Evolutionary conservation across 64 coral and sea anemone genomes (phyloP), one percentile per base, ranked within the genome.

Genomic region (Montipora efflorescens): DNA sequence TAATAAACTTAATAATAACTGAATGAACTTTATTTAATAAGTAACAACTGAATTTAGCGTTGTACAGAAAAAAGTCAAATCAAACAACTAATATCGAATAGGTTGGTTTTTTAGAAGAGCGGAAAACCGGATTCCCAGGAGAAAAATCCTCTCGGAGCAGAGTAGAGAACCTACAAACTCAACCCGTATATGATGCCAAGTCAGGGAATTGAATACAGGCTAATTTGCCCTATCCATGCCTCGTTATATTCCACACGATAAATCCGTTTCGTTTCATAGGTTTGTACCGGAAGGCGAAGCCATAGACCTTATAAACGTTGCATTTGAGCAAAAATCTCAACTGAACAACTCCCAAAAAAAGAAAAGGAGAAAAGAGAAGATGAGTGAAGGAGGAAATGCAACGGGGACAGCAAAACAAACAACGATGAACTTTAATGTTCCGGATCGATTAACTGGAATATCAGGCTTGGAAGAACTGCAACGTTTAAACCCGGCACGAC

Each of bases 241-340:
- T 36, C 1, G 36, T 36, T 36, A 36, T n/a, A 18, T n/a, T 68
- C 4, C 8, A 68, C 7, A 9, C n/a, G 22, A 16, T 61, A 57
- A 57, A n/a, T 20, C 14, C 19, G 10, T 10, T 77, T 70, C 72
- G 49, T 67, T 64, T 44, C 81, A 16, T 67, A 99, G 98, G 44
- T 99, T 74, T 92, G 84, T 99, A 7, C 98, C 95, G 13, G 12
- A 0, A 12, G 79, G 82, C 21, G 98, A 99, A 89, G 22, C 95
- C 25, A 99, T 99, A 76, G 95, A 99, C 76, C 92, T 99, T n/a
- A 96, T 99, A 7, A 99, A 99, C 82, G 98, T 99, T 64, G 95
- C 98, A 52, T 99, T 99, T 96, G 95, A 99, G 62, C 98, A 96
- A 92, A 99, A 88, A 48, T 14, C 19, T 14, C 68, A 14, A 18